Conservation (phyloP, 2,113 vertebrate genomes). For the Todiramphus chloris region DNA sequence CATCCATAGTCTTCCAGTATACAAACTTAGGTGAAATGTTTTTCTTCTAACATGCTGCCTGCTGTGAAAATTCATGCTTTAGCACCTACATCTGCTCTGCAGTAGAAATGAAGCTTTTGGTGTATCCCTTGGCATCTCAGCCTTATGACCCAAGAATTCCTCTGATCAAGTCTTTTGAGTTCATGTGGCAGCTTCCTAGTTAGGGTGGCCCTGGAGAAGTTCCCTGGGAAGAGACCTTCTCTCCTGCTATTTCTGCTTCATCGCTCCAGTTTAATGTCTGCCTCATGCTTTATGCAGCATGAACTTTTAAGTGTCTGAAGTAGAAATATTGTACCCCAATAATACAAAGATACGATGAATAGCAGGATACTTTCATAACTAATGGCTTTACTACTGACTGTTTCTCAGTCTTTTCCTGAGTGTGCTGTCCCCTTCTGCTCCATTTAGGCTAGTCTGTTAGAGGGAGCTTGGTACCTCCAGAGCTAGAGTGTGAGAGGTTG, state of each 20-base stretch:
- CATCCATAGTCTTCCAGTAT: not conserved
- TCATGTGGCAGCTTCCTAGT: not conserved
- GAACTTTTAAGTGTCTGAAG: not conserved
- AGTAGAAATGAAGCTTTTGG: not conserved
- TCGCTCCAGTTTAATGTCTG: not conserved
- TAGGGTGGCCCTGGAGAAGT: no score
- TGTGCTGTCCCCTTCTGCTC: not conserved
- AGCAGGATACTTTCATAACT: not conserved
- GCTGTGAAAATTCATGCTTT: not conserved
- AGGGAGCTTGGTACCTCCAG: not conserved
- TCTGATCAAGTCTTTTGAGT: not conserved
- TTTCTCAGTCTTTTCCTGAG: not conserved
- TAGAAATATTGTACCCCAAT: not conserved
- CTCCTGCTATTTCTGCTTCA: not conserved
- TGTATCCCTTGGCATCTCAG: not conserved
- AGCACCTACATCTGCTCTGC: not conserved
- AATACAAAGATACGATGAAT: fast-evolving
- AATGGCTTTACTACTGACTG: not conserved
- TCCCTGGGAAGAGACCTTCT: not conserved
- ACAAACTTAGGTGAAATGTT: not conserved
- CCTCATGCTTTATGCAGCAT: not conserved
- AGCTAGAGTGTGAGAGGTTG: not conserved
- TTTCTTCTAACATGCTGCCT: not conserved
- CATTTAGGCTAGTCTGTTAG: not conserved
- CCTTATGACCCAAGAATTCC: not conserved